These are phyloP conservation scores for Syngnathus scovelli DNA, from an alignment of 2,113 vertebrate species.

Conservation along the genomic window DNA sequence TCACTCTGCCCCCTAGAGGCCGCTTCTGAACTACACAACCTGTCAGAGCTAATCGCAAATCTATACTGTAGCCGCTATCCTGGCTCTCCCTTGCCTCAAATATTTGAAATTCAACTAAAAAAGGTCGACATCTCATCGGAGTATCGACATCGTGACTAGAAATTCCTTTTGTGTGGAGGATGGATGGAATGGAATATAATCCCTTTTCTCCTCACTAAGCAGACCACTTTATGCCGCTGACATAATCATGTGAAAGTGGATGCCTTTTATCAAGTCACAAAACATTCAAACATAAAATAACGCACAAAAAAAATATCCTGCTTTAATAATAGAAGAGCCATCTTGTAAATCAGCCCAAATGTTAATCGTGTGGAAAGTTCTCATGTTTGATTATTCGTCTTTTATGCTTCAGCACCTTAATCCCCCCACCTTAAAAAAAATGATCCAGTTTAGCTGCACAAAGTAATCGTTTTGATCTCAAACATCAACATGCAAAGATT, in stretches of 20 bases:
- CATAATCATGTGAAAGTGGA: constrained; percentile 52
- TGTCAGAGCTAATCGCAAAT: constrained; percentile 23
- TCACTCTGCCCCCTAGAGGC: constrained; percentile 59
- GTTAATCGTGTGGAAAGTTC: constrained; percentile 6
- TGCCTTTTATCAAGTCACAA: constrained; percentile 43
- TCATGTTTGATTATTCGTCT: constrained; percentile 7
- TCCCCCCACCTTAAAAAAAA: background rate
- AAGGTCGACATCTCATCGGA: background rate
- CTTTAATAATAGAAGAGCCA: constrained; percentile 31
- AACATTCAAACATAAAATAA: constrained; percentile 46
- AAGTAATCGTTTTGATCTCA: constrained; percentile 1
- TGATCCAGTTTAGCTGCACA: constrained; percentile 1
- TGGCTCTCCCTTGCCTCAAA: background rate
- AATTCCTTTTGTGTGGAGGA: constrained; percentile 51
- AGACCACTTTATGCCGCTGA: constrained; percentile 60
- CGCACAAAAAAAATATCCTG: constrained; percentile 32
- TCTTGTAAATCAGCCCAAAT: constrained; percentile 31
- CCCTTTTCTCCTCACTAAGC: constrained; percentile 52
- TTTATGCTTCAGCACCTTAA: constrained; percentile 1
- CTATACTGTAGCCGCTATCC: constrained; percentile 17
- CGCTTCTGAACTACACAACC: constrained; percentile 30
- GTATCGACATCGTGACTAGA: constrained; percentile 17
- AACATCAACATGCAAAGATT: background rate
- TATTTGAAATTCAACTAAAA: background rate
- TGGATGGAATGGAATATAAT: constrained; percentile 59